These are phyloP conservation scores for Elymnias hypermnestra DNA, from an alignment of 1,140 invertebrate genomes.

Conservation along the genomic window DNA sequence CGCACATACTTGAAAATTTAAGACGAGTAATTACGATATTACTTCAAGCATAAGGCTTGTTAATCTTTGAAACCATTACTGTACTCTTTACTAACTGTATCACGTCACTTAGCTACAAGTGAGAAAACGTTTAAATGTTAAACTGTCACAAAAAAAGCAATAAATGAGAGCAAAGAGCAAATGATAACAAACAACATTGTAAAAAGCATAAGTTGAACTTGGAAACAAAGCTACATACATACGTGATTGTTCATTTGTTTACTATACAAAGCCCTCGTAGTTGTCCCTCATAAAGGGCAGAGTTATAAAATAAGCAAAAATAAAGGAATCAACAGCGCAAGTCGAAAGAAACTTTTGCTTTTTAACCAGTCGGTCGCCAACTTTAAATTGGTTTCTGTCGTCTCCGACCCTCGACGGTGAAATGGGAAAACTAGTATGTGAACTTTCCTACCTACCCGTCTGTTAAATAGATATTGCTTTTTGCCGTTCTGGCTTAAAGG, in stretches of 20 bases:
- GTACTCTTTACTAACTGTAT: too few species aligned
- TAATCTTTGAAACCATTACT: too few species aligned
- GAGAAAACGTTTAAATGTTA: too few species aligned
- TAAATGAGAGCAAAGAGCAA: neutral
- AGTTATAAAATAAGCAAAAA: slow-evolving; percentile 59
- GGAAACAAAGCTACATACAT: neutral
- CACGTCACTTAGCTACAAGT: too few species aligned
- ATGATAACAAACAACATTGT: neutral
- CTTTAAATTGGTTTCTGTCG: slow-evolving; percentile 67
- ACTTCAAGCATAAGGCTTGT: too few species aligned
- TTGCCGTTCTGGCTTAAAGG: too few species aligned
- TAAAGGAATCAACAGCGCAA: slow-evolving; percentile 41
- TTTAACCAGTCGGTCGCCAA: slow-evolving; percentile 62
- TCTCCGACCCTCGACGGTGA: slow-evolving; percentile 27
- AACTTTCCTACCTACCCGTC: slow-evolving; percentile 14
- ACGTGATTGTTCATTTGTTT: neutral
- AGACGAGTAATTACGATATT: too few species aligned
- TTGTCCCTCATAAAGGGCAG: slow-evolving; percentile 38
- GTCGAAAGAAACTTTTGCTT: slow-evolving; percentile 62
- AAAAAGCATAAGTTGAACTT: neutral
- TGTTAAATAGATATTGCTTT: neutral
- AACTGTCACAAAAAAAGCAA: too few species aligned
- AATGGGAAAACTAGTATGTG: slow-evolving; percentile 49
- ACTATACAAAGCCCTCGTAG: slow-evolving; percentile 29
- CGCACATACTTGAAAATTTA: too few species aligned